Conservation (phyloP, 1,140 invertebrate genomes). For the Mamestra configurata region DNA sequence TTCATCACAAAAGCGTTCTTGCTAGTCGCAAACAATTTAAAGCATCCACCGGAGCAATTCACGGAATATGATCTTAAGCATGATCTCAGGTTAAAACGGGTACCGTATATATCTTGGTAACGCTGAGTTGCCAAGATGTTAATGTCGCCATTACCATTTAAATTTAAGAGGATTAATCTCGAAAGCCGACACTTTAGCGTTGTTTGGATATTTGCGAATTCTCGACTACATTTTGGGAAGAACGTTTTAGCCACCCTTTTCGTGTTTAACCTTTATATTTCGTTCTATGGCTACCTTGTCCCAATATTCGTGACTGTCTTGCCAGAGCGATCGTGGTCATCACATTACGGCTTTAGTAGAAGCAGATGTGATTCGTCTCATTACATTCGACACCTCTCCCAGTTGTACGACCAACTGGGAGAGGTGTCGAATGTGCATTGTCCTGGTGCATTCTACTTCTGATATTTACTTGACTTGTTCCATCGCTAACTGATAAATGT, state of each 20-base stretch:
- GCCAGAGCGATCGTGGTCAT: too few species aligned
- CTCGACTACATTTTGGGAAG: constrained; percentile 2
- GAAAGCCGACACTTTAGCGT: constrained; percentile 31
- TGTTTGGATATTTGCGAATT: constrained; percentile 35
- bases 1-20: background rate
- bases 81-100: constrained; percentile 30
- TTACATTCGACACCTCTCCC: too few species aligned
- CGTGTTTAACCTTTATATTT: background rate
- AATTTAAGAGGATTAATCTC: constrained; percentile 45
- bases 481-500: too few species aligned
- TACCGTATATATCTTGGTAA: constrained; percentile 41
- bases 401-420: too few species aligned
- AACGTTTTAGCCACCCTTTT: background rate
- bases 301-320: too few species aligned
- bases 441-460: too few species aligned
- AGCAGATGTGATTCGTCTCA: too few species aligned
- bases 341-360: too few species aligned
- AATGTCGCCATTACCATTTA: constrained; percentile 42
- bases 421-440: too few species aligned
- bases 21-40: constrained; percentile 1
- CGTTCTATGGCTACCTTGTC: too few species aligned
- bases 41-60: constrained; percentile 14
- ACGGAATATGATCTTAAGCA: constrained; percentile 41
- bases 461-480: too few species aligned
- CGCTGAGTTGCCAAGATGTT: constrained; percentile 26